Conservation (phyloP, 1,140 invertebrate genomes). For the Notospermus geniculatus region DNA sequence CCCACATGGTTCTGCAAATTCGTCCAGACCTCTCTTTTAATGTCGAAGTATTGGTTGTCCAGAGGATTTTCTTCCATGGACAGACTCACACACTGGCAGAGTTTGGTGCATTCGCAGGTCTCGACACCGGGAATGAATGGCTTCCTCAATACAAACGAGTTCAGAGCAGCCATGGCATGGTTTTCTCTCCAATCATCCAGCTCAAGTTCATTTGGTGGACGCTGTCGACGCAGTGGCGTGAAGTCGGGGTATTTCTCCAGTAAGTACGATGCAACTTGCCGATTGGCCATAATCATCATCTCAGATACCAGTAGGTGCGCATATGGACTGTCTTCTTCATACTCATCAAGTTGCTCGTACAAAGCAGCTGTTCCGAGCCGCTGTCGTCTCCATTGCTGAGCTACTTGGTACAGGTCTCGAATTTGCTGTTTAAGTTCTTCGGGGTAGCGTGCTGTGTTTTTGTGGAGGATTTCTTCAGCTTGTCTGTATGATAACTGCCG, state of each 20-base stretch:
- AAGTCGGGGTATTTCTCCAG: conserved; percentile 23
- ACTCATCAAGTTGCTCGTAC: conserved; percentile 27
- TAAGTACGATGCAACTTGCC: conserved; percentile 16
- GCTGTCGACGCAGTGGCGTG: conserved; percentile 21
- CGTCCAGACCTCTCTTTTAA: no score
- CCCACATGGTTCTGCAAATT: no score
- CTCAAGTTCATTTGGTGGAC: no score
- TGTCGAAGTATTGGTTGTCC: no score
- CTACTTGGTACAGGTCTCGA: conserved; percentile 20
- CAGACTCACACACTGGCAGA: conserved; percentile 7
- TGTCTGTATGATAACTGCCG: no score
- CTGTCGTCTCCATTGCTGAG: conserved; percentile 14
- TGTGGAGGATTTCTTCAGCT: no score
- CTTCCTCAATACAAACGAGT: conserved; percentile 17
- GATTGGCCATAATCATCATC: no score
- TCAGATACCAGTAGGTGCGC: conserved; percentile 42
- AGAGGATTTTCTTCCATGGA: no score
- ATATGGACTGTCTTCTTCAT: conserved; percentile 14
- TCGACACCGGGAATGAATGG: conserved; percentile 22
- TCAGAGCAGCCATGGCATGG: background rate
- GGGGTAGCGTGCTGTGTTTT: no score
- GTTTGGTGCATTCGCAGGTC: conserved; percentile 15
- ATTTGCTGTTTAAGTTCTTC: no score
- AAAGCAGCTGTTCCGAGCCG: conserved; percentile 15
- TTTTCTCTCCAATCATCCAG: conserved; percentile 22